Evolutionary conservation across 2,113 vertebrate species (phyloP).

Genomic region (Coptodon bakossiorum): DNA sequence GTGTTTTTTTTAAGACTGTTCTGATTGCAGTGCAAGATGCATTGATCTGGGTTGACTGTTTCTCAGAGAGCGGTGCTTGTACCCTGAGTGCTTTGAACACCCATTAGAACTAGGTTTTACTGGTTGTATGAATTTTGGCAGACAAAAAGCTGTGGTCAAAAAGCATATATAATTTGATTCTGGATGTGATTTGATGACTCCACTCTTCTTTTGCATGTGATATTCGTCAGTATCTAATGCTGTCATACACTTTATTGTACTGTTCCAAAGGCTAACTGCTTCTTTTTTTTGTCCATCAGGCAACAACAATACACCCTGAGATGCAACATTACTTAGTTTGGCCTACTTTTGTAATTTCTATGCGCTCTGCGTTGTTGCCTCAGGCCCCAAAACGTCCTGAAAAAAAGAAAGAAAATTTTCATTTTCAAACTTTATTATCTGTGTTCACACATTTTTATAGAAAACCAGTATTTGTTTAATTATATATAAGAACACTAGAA

Average conservation of each 20-base stretch:
- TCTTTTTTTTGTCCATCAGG: neutral
- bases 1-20: neutral
- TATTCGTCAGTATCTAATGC: neutral
- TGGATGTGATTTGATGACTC: neutral
- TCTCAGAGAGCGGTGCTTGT: neutral
- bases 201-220: neutral
- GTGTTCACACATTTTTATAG: neutral
- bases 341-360: neutral
- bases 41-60: slow-evolving; percentile 26
- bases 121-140: neutral
- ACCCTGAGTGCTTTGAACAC: neutral
- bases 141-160: neutral
- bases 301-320: neutral
- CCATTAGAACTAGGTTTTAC: neutral
- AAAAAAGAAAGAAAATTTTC: neutral
- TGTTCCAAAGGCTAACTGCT: neutral
- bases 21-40: neutral
- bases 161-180: neutral
- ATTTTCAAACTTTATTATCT: neutral
- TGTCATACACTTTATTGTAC: neutral
- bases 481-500: neutral
- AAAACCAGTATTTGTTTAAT: neutral
- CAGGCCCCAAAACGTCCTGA: neutral
- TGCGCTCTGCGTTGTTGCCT: neutral
- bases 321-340: neutral